Evolutionary conservation across 2,888 invertebrate genomes (phyloP).

Genomic region (Epinotia nisella): DNA sequence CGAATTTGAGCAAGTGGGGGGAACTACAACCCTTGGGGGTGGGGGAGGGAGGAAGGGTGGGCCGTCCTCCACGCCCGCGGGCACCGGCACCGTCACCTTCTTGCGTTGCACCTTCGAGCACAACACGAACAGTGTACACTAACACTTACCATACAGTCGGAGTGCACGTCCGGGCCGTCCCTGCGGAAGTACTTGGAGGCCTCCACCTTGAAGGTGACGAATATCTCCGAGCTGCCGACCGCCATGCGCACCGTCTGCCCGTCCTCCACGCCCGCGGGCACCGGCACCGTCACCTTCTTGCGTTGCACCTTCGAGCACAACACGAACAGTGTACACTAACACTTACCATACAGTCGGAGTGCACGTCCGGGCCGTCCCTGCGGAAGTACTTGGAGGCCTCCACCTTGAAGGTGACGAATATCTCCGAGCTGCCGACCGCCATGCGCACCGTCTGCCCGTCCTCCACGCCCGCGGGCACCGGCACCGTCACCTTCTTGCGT

Average conservation of each 20-base stretch:
- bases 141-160: constrained; percentile 90
- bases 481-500: constrained; percentile 94
- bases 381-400: constrained; percentile 95
- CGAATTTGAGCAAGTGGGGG: too few species aligned
- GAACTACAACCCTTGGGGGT: too few species aligned
- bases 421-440: constrained; percentile 94
- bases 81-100: constrained; percentile 96
- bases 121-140: too few species aligned
- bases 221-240: constrained; percentile 95
- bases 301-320: constrained; percentile 87
- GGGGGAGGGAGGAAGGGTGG: too few species aligned
- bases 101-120: constrained; percentile 89
- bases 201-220: constrained; percentile 96
- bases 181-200: constrained; percentile 95
- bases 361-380: constrained; percentile 97
- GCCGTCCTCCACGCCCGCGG: constrained; percentile 98
- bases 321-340: too few species aligned
- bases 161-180: constrained; percentile 98
- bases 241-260: constrained; percentile 98
- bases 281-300: constrained; percentile 95
- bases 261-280: constrained; percentile 98
- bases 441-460: constrained; percentile 98
- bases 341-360: constrained; percentile 91
- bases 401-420: constrained; percentile 97
- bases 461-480: constrained; percentile 98